Base-by-base conservation (phyloP, 2,888 invertebrate species). In the Plutella xylostella region DNA sequence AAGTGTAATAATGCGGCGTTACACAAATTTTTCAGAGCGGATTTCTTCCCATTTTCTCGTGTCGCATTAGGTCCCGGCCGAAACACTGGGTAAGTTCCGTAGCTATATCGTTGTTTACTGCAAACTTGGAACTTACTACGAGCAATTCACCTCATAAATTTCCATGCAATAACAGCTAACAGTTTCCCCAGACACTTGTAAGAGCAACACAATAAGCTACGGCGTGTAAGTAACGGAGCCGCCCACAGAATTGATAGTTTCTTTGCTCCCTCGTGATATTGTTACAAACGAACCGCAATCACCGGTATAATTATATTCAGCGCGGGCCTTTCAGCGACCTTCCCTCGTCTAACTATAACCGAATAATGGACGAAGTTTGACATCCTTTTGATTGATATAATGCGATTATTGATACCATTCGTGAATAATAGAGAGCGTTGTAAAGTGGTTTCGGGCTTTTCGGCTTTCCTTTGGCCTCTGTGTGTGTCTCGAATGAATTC, bases 181-280 rank as follows among this genome's bases (percentile, higher is more conserved):
- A 76, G 74, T 72, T 74, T 73, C 79, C 76, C 75, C 57, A 76
- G 78, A 72, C 72, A 78, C 77, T 77, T 77, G 78, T 78, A 73
- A 65, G 64, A 68, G 69, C 60, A 68, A 66, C 68, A 67, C 73
- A 74, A 70, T 76, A 74, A 72, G 71, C 69, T 63, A 57, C 58
- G 60, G 61, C 57, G 55, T 58, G 61, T 66, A 67, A 45, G 37
- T 33, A 37, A 35, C 22, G 37, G 43, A 18, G 21, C 18, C 22
- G 28, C 28, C 28, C 12, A 3, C 31, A 7, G 18, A 41, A 41
- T 41, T 41, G 41, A 41, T 41, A 18, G 30, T 41, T 39, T 39
- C 37, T 37, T 39, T 39, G 1, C 39, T 25, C 39, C 39, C 38
- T 21, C 9, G 21, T 22, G n/a, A 34, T 18, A 34, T n/a, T 34